Percentiles rank a stretch among this genome's conserved stretches.
phyloP scores from a whole-genome alignment of 2,797 vertebrate genomes.

The Tenualosa thibaudeaui region DNA sequence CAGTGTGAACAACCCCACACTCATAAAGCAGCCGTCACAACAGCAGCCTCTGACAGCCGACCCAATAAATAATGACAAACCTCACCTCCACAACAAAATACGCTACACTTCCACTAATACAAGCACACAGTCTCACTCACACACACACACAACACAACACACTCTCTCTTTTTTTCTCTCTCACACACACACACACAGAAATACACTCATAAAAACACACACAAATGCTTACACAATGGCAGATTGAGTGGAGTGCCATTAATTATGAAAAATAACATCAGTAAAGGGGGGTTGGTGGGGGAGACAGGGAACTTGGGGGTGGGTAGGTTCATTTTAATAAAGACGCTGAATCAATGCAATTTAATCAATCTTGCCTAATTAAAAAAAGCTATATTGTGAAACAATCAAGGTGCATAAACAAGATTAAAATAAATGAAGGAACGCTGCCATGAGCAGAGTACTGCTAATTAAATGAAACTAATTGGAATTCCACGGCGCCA shows the following conservation, averaged over 20 bases:
- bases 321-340: constrained; percentile 68
- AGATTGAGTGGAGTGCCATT: constrained; percentile 52
- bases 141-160: constrained; percentile 40
- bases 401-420: constrained; percentile 75
- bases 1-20: neutral
- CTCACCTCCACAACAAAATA: constrained; percentile 60
- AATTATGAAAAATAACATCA: constrained; percentile 74
- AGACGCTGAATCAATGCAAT: constrained; percentile 72
- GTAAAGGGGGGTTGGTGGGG: constrained; percentile 16
- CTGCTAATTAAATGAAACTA: constrained; percentile 74
- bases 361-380: constrained; percentile 76
- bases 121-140: neutral
- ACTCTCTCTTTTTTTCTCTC: neutral
- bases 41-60: constrained; percentile 52
- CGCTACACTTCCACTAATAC: constrained; percentile 31
- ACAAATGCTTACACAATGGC: constrained; percentile 16
- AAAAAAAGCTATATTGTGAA: constrained; percentile 72
- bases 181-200: neutral
- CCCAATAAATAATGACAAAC: constrained; percentile 61
- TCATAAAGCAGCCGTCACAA: constrained; percentile 22
- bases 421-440: constrained; percentile 77
- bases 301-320: constrained; percentile 41
- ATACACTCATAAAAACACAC: neutral
- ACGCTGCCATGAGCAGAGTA: constrained; percentile 60
- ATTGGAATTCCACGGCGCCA: constrained; percentile 69